Conservation (phyloP, 2,888 invertebrate genomes). For the Bellardia bayeri region DNA sequence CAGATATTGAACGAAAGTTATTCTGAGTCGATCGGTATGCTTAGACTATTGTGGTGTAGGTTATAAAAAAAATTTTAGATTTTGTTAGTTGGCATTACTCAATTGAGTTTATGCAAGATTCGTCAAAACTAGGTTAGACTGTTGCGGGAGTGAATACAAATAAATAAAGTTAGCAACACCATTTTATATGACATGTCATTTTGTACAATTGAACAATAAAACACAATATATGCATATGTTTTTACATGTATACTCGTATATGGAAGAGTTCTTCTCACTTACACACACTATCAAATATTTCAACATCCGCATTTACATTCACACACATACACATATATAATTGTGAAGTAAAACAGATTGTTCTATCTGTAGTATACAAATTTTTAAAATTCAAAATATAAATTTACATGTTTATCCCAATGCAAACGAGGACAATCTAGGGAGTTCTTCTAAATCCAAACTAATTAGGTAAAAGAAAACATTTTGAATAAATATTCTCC, state of each 20-base stretch:
- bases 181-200: conserved; percentile 49
- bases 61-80: no score
- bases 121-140: not conserved
- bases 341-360: not conserved
- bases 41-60: no score
- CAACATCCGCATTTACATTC: not conserved
- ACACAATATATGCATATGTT: not conserved
- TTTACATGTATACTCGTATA: conserved; percentile 11
- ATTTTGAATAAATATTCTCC: no score
- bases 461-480: no score
- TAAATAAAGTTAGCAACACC: conserved; percentile 39
- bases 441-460: not conserved
- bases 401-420: not conserved
- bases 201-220: conserved; percentile 30
- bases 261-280: not conserved
- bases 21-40: no score
- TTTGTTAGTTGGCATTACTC: no score
- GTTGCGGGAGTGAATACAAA: conserved; percentile 22
- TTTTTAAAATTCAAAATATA: not conserved
- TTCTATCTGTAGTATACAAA: not conserved
- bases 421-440: not conserved
- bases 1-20: no score
- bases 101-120: not conserved
- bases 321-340: not conserved
- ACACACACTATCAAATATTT: not conserved